phyloP scores from a whole-genome alignment of 2,888 invertebrate species.

The Acleris cristana region DNA sequence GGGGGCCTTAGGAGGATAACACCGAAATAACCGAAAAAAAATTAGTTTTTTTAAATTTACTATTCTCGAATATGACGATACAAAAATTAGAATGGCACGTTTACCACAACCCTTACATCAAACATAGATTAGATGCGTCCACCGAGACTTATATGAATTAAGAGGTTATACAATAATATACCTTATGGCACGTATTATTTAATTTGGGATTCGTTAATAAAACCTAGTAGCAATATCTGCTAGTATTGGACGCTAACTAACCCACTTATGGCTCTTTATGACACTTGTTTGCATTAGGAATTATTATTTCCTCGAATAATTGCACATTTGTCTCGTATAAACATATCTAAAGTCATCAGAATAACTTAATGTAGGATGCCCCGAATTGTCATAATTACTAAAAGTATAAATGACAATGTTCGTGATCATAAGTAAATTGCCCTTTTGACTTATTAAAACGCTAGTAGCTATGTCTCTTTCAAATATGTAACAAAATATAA shows the following conservation, averaged over 20 bases:
- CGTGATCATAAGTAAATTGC: too few species aligned
- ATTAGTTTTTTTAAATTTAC: not conserved
- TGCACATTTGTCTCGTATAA: constrained; percentile 1
- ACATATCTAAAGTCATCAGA: not conserved
- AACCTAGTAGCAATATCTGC: not conserved
- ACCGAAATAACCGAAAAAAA: not conserved
- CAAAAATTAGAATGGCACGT: constrained; percentile 5
- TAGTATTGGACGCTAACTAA: not conserved
- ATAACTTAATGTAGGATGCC: not conserved
- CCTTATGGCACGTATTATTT: constrained; percentile 3
- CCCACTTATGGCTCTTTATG: constrained; percentile 17
- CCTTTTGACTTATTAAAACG: too few species aligned
- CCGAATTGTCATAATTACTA: too few species aligned
- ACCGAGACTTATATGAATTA: not conserved
- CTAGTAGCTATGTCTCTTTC: too few species aligned
- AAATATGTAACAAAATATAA: too few species aligned
- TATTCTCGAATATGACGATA: not conserved
- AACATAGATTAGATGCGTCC: not conserved
- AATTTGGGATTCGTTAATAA: not conserved
- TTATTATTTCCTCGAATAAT: not conserved
- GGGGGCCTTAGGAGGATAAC: too few species aligned
- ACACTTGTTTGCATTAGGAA: constrained; percentile 7
- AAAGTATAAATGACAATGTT: too few species aligned
- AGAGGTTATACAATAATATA: not conserved
- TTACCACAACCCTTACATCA: not conserved